A percentile compares a stretch with the other conserved stretches of the same genome.
Conservation (phyloP, 92 coral and sea anemone species). For the Nematostella vectensis region DNA sequence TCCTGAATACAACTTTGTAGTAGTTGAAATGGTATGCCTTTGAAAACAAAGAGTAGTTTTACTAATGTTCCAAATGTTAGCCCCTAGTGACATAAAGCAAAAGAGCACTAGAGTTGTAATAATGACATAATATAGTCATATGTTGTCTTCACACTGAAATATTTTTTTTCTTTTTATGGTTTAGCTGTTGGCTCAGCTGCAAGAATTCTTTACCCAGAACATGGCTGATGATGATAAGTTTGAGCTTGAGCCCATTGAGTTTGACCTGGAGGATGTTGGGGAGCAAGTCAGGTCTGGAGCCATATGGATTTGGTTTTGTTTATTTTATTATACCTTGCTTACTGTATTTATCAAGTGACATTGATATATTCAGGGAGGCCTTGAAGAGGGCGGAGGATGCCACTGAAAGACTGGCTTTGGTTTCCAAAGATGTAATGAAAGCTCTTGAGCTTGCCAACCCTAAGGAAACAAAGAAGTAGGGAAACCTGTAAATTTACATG, state of each 20-base stretch:
- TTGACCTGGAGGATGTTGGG: conserved; percentile 84
- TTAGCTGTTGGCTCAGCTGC: conserved; percentile 62
- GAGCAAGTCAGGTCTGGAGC: conserved; percentile 83
- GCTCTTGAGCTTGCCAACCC: conserved; percentile 87
- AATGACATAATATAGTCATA: too few species aligned
- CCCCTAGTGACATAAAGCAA: too few species aligned
- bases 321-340: background rate
- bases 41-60: too few species aligned
- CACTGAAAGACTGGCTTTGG: conserved; percentile 69
- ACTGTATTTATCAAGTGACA: too few species aligned
- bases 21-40: too few species aligned
- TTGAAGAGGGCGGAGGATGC: conserved; percentile 73
- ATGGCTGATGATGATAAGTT: conserved; percentile 53
- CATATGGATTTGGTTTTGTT: background rate
- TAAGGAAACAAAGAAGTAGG: conserved; percentile 90
- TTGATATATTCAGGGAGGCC: conserved; percentile 58
- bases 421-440: conserved; percentile 86
- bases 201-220: conserved; percentile 83
- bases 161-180: conserved; percentile 3
- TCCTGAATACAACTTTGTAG: too few species aligned
- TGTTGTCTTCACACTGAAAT: too few species aligned
- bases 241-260: conserved; percentile 76
- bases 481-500: background rate
- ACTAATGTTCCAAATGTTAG: too few species aligned
- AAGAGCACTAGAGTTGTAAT: too few species aligned